Percentiles rank a stretch among this genome's conserved stretches.
Conservation (phyloP, 2,888 invertebrate species). For the Artemia sinica region DNA sequence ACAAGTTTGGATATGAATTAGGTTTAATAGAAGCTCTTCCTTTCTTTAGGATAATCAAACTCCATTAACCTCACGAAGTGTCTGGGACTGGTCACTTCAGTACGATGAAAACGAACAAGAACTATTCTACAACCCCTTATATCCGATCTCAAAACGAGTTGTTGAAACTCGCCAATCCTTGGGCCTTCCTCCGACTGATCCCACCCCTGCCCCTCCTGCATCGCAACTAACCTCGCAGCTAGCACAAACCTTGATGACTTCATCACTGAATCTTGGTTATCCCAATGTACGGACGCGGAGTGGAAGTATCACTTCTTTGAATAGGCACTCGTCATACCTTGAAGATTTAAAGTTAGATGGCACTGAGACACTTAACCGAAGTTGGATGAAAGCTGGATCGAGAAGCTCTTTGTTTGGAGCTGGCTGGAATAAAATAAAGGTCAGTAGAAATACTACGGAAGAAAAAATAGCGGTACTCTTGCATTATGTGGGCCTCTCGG, state of each 20-base stretch:
- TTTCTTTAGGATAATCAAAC: conserved; percentile 34
- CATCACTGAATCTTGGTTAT: conserved; percentile 9
- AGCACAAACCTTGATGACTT: conserved; percentile 5
- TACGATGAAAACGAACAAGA: conserved; percentile 61
- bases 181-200: not conserved
- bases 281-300: conserved; percentile 17
- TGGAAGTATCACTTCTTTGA: conserved; percentile 18
- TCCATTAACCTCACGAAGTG: conserved; percentile 47
- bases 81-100: conserved; percentile 82
- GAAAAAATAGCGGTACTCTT: too few species aligned
- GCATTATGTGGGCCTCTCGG: too few species aligned
- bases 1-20: too few species aligned
- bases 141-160: conserved; percentile 30
- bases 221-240: conserved; percentile 1
- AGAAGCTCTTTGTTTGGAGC: conserved; percentile 4
- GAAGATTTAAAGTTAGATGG: conserved; percentile 16
- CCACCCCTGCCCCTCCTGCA: not conserved
- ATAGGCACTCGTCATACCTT: conserved; percentile 4
- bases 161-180: conserved; percentile 20
- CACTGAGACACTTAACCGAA: conserved; percentile 21
- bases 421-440: conserved; percentile 8
- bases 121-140: conserved; percentile 70
- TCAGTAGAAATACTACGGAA: not conserved
- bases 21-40: not conserved
- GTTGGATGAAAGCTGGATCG: conserved; percentile 18